Conservation (phyloP, 2,113 vertebrate species). For the Bucco capensis region DNA sequence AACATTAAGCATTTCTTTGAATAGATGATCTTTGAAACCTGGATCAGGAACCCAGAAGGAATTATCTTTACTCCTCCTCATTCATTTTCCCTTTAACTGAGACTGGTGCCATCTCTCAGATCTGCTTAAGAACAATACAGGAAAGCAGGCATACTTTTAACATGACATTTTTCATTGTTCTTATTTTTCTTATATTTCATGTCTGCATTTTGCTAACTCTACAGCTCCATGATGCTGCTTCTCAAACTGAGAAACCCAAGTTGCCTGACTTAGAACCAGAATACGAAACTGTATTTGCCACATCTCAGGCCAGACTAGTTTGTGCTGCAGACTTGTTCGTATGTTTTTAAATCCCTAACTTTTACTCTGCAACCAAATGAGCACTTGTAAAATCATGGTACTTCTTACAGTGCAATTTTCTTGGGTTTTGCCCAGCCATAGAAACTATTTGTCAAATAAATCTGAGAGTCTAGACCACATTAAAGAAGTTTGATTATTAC, state of each 20-base stretch:
- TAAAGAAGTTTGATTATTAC: slow-evolving; percentile 47
- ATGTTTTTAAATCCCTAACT: not conserved
- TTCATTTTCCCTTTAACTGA: not conserved
- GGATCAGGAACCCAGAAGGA: not conserved
- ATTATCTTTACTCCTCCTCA: not conserved
- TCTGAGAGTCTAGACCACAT: slow-evolving; percentile 34
- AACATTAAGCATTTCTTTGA: not conserved
- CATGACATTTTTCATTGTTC: not conserved
- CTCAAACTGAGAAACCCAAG: not conserved
- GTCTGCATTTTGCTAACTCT: not conserved
- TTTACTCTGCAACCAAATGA: not conserved
- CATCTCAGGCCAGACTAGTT: not conserved
- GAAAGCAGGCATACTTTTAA: not conserved
- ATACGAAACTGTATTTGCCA: not conserved
- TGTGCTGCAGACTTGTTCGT: not conserved
- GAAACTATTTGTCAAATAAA: slow-evolving; percentile 9
- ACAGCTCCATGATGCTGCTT: not conserved
- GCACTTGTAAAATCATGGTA: not conserved
- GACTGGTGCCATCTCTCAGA: not conserved
- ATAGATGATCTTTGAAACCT: not conserved
- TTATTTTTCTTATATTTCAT: not conserved
- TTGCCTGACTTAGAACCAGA: not conserved
- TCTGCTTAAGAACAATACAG: not conserved
- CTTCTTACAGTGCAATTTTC: slow-evolving; percentile 4
- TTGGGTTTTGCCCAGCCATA: not conserved